A percentile compares a stretch with the other conserved stretches of the same genome.
Evolutionary conservation across 1,140 invertebrate genomes (phyloP).

Genomic region (Palaemon carinicauda): DNA sequence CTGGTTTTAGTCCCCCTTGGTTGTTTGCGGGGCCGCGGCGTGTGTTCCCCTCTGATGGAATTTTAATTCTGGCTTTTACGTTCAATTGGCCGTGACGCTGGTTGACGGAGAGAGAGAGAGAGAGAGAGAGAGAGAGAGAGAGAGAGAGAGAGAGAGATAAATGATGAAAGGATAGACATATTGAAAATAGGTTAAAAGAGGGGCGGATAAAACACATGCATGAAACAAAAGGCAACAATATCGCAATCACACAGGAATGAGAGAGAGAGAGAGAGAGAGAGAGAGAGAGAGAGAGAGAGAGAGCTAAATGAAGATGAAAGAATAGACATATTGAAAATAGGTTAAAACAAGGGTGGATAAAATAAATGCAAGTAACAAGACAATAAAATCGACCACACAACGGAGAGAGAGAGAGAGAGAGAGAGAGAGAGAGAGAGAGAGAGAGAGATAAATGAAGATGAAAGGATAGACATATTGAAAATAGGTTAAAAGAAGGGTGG

Average conservation of each 20-base stretch:
- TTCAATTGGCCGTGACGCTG: constrained; percentile 2
- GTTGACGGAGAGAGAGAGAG: neutral
- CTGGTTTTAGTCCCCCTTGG: neutral
- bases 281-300: neutral
- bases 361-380: neutral
- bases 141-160: too few relatives aligned
- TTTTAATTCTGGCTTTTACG: constrained; percentile 3
- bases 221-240: too few relatives aligned
- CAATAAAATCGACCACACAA: neutral
- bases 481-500: neutral
- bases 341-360: neutral
- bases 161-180: too few relatives aligned
- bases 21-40: neutral
- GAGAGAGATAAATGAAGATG: neutral
- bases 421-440: neutral
- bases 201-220: too few relatives aligned
- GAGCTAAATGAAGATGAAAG: neutral
- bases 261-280: too few relatives aligned
- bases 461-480: neutral
- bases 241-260: too few relatives aligned
- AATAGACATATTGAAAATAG: neutral
- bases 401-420: neutral
- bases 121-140: neutral
- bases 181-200: too few relatives aligned
- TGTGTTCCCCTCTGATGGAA: neutral